A percentile compares a stretch with the other conserved stretches of the same genome.
phyloP scores from a whole-genome alignment of 2,888 invertebrate species.

The Eutolmus rufibarbis region DNA sequence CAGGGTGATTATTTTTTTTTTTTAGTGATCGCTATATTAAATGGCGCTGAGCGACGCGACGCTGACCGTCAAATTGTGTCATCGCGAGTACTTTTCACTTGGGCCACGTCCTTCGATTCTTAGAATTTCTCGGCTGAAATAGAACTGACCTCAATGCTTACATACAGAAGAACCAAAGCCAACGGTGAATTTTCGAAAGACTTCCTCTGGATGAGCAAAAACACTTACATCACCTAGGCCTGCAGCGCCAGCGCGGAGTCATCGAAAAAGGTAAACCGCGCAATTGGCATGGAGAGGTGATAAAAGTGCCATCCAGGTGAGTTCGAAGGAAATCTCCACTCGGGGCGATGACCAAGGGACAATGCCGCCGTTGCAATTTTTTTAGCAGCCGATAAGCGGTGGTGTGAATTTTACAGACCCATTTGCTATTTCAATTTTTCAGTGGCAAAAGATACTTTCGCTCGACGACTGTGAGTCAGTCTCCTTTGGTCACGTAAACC shows the following conservation, averaged over 20 bases:
- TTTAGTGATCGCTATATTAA: neutral
- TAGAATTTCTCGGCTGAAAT: neutral
- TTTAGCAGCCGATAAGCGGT: neutral
- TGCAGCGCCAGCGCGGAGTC: neutral
- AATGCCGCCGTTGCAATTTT: neutral
- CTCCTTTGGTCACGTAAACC: neutral
- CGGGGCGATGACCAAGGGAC: neutral
- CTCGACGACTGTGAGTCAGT: neutral
- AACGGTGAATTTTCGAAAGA: neutral
- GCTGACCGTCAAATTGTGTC: neutral
- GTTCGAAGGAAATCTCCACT: neutral
- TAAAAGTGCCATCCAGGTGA: neutral
- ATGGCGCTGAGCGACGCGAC: neutral
- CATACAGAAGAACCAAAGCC: neutral
- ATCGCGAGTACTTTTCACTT: neutral
- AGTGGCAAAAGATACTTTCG: neutral
- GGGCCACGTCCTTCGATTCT: constrained; percentile 1
- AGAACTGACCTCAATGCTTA: neutral
- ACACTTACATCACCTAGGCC: neutral
- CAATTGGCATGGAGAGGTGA: neutral
- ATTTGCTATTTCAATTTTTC: neutral
- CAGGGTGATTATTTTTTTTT: neutral
- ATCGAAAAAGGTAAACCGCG: neutral
- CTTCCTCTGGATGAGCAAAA: neutral
- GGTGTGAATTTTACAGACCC: neutral